Evolutionary conservation across 2,888 invertebrate species (phyloP).

Genomic region (Pantelozetes paolii): DNA sequence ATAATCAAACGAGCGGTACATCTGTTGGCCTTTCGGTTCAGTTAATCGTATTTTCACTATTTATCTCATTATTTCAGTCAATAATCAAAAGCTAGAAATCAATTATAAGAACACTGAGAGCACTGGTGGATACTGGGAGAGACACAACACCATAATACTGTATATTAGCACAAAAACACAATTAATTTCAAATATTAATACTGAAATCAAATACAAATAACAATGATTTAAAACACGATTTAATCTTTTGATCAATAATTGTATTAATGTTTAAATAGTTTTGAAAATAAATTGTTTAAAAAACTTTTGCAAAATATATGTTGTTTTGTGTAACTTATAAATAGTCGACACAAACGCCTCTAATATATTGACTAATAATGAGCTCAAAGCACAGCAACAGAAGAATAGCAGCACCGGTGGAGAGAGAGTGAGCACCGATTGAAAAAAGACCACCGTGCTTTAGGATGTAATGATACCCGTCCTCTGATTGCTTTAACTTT

Average conservation of each 20-base stretch:
- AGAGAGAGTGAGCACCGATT: neutral
- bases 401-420: neutral
- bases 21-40: slow-evolving; percentile 8
- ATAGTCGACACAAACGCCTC: slow-evolving; percentile 23
- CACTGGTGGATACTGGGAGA: neutral
- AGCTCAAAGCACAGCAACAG: slow-evolving; percentile 17
- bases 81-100: slow-evolving; percentile 16
- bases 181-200: neutral
- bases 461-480: slow-evolving; percentile 35
- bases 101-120: neutral
- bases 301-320: neutral
- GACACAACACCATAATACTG: too few species aligned
- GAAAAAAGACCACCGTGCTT: slow-evolving; percentile 31
- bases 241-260: neutral
- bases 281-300: slow-evolving; percentile 29
- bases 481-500: slow-evolving; percentile 26
- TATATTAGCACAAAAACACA: neutral
- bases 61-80: slow-evolving; percentile 2
- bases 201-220: slow-evolving; percentile 13
- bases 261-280: neutral
- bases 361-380: slow-evolving; percentile 35
- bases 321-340: neutral
- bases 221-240: slow-evolving; percentile 15
- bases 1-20: neutral
- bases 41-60: slow-evolving; percentile 20